A percentile compares a stretch with the other conserved stretches of the same genome.
phyloP scores from a whole-genome alignment of 2,888 invertebrate genomes.

The Idaea aversata region DNA sequence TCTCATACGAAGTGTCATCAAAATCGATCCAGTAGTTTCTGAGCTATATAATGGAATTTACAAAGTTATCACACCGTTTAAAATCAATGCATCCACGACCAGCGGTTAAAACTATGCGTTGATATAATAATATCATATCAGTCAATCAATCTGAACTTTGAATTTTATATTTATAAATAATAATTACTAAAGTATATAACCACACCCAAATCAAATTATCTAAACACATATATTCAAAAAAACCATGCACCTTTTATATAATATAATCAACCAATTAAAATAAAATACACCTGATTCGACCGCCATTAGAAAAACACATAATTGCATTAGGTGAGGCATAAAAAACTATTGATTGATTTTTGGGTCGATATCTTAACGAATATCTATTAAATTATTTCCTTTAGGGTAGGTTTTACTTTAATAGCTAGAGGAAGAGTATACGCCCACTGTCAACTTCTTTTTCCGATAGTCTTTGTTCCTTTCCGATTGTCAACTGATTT shows the following conservation, averaged over 20 bases:
- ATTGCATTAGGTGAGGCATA: conserved; percentile 48
- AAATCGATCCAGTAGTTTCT: no score
- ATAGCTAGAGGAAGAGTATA: neutral
- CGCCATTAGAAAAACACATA: conserved; percentile 47
- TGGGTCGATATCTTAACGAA: conserved; percentile 68
- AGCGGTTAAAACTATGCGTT: no score
- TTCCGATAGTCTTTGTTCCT: no score
- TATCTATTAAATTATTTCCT: conserved; percentile 34
- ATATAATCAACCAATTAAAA: conserved; percentile 10
- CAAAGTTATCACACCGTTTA: no score
- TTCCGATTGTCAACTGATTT: no score
- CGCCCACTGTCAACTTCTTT: neutral
- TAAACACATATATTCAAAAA: conserved; percentile 27
- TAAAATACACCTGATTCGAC: conserved; percentile 27
- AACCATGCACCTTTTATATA: conserved; percentile 13
- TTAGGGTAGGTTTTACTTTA: conserved; percentile 5
- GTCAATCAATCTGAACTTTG: neutral
- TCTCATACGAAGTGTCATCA: no score
- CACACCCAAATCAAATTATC: neutral
- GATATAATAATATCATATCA: no score
- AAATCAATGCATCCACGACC: no score
- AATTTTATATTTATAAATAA: no score
- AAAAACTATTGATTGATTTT: conserved; percentile 58
- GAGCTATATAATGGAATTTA: no score
- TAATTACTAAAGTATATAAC: neutral